Evolutionary conservation across 2,888 invertebrate species (phyloP).

Genomic region (Pachymerium ferrugineum): DNA sequence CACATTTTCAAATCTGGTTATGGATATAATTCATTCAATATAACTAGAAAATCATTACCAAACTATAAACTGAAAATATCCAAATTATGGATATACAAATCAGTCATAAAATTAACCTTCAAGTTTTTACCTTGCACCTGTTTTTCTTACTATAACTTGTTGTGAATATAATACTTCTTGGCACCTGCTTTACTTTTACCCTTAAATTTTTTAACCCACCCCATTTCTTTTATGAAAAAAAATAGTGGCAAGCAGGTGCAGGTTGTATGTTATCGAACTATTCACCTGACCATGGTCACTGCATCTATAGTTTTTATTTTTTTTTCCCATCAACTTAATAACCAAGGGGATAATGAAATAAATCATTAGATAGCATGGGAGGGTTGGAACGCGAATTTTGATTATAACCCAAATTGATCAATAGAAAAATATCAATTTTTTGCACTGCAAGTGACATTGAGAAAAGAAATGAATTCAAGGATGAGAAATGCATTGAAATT

Average conservation of each 20-base stretch:
- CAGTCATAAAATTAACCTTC: not conserved
- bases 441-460: not conserved
- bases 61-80: no score
- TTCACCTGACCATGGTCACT: constrained; percentile 9
- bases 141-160: no score
- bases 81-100: not conserved
- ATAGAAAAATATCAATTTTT: not conserved
- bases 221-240: not conserved
- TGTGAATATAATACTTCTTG: no score
- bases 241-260: constrained; percentile 2
- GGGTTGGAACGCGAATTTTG: not conserved
- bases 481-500: constrained; percentile 11
- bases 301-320: not conserved
- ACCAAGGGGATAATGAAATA: not conserved
- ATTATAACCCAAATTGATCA: no score
- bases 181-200: not conserved
- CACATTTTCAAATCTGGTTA: not conserved
- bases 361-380: constrained; percentile 2
- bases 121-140: not conserved
- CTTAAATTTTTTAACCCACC: not conserved
- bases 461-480: not conserved
- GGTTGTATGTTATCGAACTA: not conserved
- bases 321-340: not conserved
- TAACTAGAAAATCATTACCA: not conserved
- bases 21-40: not conserved